Evolutionary conservation across 2,113 vertebrate genomes (phyloP).

Genomic region (Pluvianellus socialis): DNA sequence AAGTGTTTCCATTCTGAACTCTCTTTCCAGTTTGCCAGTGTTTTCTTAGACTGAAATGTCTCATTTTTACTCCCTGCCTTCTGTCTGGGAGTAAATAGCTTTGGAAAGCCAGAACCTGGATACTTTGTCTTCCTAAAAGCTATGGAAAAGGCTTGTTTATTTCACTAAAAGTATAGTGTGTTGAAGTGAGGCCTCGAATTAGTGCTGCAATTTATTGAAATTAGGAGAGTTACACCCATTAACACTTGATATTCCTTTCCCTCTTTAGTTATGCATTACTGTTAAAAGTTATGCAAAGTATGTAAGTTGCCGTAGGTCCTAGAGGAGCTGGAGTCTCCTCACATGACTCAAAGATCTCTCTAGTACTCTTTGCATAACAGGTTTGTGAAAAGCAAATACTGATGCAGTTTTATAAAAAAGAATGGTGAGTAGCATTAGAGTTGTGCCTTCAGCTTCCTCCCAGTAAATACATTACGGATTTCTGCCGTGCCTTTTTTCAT

Average conservation of each 20-base stretch:
- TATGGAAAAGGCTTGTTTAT: neutral
- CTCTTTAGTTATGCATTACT: neutral
- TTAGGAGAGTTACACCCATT: neutral
- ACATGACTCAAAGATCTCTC: neutral
- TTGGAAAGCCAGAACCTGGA: neutral
- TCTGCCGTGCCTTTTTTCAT: neutral
- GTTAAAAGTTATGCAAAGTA: neutral
- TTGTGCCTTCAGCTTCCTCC: neutral
- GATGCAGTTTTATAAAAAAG: neutral
- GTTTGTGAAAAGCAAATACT: neutral
- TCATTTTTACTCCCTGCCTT: neutral
- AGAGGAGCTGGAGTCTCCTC: neutral
- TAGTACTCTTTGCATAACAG: neutral
- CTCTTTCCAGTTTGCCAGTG: neutral
- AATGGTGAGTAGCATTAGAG: neutral
- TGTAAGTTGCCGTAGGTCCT: neutral
- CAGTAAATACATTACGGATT: neutral
- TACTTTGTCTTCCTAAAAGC: neutral
- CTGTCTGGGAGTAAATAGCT: neutral
- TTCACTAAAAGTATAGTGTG: neutral
- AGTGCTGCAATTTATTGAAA: neutral
- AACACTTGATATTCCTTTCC: neutral
- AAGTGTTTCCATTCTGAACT: neutral
- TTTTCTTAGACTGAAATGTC: neutral
- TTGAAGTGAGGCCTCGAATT: neutral